Evolutionary conservation across 1,140 invertebrate species (phyloP).

Genomic region (Anthonomus grandis): DNA sequence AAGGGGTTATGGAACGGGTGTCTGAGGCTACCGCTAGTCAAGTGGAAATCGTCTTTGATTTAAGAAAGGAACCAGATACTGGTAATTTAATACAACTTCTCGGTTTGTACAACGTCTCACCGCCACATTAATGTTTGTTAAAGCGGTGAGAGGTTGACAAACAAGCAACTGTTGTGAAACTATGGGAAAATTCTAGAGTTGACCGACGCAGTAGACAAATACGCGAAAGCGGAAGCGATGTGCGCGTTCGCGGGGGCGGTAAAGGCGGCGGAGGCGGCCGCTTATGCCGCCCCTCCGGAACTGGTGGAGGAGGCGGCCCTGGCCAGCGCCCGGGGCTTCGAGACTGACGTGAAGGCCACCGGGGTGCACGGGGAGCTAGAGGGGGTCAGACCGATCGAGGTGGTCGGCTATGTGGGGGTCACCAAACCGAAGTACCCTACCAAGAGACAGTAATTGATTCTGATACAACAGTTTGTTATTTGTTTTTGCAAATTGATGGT

Average conservation of each 20-base stretch:
- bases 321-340: slow-evolving; percentile 43
- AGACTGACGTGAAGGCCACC: slow-evolving; percentile 39
- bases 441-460: slow-evolving; percentile 8
- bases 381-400: slow-evolving; percentile 46
- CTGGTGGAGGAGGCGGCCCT: slow-evolving; percentile 48
- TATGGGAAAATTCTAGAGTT: slow-evolving; percentile 35
- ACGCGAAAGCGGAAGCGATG: slow-evolving; percentile 47
- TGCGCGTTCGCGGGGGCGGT: slow-evolving; percentile 46
- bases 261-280: slow-evolving; percentile 46
- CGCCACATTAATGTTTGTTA: neutral
- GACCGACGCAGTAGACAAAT: slow-evolving; percentile 45
- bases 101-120: neutral
- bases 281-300: slow-evolving; percentile 46
- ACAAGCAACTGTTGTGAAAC: neutral
- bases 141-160: no score
- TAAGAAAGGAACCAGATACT: slow-evolving; percentile 38
- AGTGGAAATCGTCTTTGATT: slow-evolving; percentile 37
- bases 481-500: no score
- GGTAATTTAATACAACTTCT: slow-evolving; percentile 3
- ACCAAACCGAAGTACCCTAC: slow-evolving; percentile 43
- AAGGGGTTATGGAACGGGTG: slow-evolving; percentile 28
- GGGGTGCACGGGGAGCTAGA: slow-evolving; percentile 39
- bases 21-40: slow-evolving; percentile 39
- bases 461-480: no score
- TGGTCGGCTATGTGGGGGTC: slow-evolving; percentile 48